These are phyloP conservation scores for Leuciscus idus DNA, from an alignment of 2,113 vertebrate genomes.

Conservation along the genomic window DNA sequence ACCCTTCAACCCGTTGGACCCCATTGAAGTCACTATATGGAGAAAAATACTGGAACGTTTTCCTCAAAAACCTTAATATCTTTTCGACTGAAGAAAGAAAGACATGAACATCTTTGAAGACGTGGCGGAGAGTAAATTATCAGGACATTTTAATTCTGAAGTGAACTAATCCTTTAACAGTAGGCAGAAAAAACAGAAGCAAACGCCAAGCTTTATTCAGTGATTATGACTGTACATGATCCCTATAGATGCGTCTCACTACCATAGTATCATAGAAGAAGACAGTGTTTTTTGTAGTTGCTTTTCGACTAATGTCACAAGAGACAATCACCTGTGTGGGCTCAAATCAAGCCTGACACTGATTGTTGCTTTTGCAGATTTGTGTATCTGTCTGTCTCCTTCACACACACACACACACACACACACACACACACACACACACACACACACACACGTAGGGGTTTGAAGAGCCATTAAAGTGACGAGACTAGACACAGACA, in stretches of 20 bases:
- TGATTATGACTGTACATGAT: neutral
- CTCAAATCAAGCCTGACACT: slow-evolving; percentile 22
- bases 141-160: no score
- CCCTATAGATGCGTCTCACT: neutral
- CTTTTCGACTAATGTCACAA: slow-evolving; percentile 23
- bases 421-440: no score
- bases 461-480: slow-evolving; percentile 29
- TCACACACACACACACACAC: neutral
- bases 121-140: no score
- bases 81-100: no score
- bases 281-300: slow-evolving; percentile 15
- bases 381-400: neutral
- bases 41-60: no score
- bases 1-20: no score
- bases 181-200: neutral
- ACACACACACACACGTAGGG: neutral
- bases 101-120: no score
- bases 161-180: neutral
- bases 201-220: neutral
- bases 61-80: no score
- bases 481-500: slow-evolving; percentile 24
- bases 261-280: slow-evolving; percentile 8
- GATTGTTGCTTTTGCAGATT: slow-evolving; percentile 19
- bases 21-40: no score
- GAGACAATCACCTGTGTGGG: slow-evolving; percentile 16